Percentiles rank a stretch among this genome's conserved stretches.
Conservation (phyloP, 2,797 vertebrate genomes). For the Chiroxiphia lanceolata region DNA sequence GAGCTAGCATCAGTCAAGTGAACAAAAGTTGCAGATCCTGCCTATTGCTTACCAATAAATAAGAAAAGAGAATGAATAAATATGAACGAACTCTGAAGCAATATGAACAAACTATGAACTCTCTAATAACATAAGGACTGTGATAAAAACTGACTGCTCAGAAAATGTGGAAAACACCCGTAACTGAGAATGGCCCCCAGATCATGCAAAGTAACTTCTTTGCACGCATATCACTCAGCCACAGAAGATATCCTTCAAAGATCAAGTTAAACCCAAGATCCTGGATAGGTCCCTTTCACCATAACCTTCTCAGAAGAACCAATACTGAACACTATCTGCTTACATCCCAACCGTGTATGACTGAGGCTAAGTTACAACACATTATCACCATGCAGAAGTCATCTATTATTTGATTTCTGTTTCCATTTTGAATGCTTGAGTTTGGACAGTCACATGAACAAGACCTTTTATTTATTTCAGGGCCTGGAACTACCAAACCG, state of each 20-base stretch:
- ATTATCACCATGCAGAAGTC: neutral
- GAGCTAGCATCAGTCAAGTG: neutral
- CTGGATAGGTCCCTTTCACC: neutral
- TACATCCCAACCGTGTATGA: neutral
- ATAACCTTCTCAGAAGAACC: neutral
- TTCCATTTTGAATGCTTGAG: constrained; percentile 25
- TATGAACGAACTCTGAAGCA: neutral
- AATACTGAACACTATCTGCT: neutral
- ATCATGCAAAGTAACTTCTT: neutral
- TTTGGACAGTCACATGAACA: neutral
- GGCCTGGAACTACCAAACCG: constrained; percentile 61
- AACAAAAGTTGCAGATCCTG: neutral
- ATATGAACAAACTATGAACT: neutral
- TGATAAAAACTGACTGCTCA: neutral
- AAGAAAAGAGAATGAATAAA: neutral
- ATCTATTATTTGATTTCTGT: constrained; percentile 17
- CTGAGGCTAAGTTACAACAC: neutral
- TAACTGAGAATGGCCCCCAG: neutral
- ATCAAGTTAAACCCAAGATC: neutral
- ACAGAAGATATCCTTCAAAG: neutral
- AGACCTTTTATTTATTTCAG: constrained; percentile 61
- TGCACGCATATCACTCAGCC: neutral
- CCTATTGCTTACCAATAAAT: neutral
- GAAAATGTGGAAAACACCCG: neutral
- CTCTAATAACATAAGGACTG: neutral